Evolutionary conservation across 2,888 invertebrate genomes (phyloP).

Genomic region (Meiosimyza platycephala): DNA sequence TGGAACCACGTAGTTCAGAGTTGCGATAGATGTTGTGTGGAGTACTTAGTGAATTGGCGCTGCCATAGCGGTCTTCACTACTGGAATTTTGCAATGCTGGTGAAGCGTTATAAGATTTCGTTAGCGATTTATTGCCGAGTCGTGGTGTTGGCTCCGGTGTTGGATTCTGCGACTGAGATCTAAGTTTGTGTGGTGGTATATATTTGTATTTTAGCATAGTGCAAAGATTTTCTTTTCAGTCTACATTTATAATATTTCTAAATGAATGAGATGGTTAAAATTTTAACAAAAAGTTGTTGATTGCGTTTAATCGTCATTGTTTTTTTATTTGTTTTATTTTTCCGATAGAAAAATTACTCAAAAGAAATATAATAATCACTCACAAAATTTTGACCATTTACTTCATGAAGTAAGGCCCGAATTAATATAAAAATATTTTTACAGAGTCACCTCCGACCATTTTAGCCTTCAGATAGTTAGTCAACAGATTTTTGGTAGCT

Average conservation of each 20-base stretch:
- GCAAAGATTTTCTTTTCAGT: constrained; percentile 7
- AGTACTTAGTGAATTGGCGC: constrained; percentile 53
- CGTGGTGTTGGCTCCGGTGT: constrained; percentile 60
- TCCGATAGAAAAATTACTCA: background rate
- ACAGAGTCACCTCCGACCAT: no score
- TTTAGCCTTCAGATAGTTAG: no score
- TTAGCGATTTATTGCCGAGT: constrained; percentile 49
- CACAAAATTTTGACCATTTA: no score
- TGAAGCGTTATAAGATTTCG: constrained; percentile 29
- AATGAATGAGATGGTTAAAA: constrained; percentile 19
- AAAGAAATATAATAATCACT: no score
- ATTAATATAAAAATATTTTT: no score
- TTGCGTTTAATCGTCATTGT: background rate
- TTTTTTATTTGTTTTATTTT: background rate
- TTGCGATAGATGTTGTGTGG: constrained; percentile 52
- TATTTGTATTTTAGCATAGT: constrained; percentile 63
- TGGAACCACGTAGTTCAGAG: constrained; percentile 54
- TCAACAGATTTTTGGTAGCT: no score
- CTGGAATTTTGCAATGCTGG: constrained; percentile 52
- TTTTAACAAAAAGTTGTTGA: background rate
- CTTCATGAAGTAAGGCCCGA: no score
- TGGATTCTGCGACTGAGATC: constrained; percentile 57
- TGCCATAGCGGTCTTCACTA: constrained; percentile 53
- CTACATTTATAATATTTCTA: constrained; percentile 23
- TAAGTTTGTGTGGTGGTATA: constrained; percentile 59